Evolutionary conservation across 2,888 invertebrate genomes (phyloP), one percentile per base, ranked within the genome.

Genomic region (Epirrhoe tristata): DNA sequence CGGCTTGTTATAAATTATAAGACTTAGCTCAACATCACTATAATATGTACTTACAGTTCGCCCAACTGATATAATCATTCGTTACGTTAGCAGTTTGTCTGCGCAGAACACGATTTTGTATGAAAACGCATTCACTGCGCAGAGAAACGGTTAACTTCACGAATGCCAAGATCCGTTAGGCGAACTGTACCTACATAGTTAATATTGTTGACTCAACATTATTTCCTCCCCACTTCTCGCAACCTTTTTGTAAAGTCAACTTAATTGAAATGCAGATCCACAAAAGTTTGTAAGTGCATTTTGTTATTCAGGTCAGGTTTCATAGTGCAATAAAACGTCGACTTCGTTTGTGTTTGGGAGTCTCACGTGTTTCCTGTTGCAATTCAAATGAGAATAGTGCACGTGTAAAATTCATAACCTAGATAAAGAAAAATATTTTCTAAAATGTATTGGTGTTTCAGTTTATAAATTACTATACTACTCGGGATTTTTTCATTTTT

Each of bases 341-440:
- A 71, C 67, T 68, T 69, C 68, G 66, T 72, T 72, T 70, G 67
- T 68, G 54, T 63, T 67, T 31, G 51, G 63, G 61, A 31, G 63
- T 51, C 58, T 65, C 71, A 67, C 71, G 67, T 74, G 75, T 63
- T 70, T 77, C 75, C 75, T 71, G 72, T 67, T 59, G 67, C 63
- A 70, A 73, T 72, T 69, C 70, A 72, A 72, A 73, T 71, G 71
- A 63, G 56, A 54, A 64, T 63, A 64, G 32, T 55, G 46, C 55
- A 67, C 53, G 51, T 67, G 59, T 56, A 53, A 57, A 53, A 63
- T n/a, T 56, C 39, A 63, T 58, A 46, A 14, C 10, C 12, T 12
- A 48, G 12, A 48, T 48, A 12, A 5, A 5, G 5, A 16, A 5
- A 1, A 10, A 43, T 43, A 43, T 43, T 43, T 43, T 43, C 43